Evolutionary conservation across 2,113 vertebrate genomes (phyloP).

Genomic region (Gymnarchus niloticus): DNA sequence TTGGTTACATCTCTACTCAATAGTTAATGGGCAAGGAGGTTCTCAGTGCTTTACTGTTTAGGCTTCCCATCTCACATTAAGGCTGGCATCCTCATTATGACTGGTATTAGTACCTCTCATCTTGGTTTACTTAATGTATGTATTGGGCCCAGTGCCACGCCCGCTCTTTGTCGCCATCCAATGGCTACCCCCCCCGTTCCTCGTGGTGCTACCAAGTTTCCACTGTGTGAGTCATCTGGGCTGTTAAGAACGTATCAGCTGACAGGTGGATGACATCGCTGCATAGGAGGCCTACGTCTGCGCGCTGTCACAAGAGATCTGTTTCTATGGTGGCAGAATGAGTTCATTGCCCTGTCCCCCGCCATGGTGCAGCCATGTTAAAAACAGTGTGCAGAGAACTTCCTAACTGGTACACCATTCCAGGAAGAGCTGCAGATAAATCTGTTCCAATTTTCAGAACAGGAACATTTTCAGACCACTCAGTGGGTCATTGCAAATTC

Average conservation of each 20-base stretch:
- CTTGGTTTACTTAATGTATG: neutral
- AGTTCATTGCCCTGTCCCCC: slow-evolving; percentile 33
- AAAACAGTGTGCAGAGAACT: neutral
- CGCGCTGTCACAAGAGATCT: slow-evolving; percentile 19
- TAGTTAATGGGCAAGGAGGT: neutral
- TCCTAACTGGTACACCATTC: neutral
- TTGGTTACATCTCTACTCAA: neutral
- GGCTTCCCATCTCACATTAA: neutral
- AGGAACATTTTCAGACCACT: neutral
- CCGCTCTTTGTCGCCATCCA: neutral
- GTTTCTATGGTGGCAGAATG: slow-evolving; percentile 39
- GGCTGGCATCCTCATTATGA: neutral
- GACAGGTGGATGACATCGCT: slow-evolving; percentile 39
- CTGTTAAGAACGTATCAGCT: slow-evolving; percentile 22
- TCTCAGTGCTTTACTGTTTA: neutral
- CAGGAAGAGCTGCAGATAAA: neutral
- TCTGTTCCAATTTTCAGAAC: neutral
- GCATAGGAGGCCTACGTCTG: slow-evolving; percentile 24
- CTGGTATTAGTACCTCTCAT: neutral
- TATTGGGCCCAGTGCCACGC: neutral
- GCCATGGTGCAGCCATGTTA: neutral
- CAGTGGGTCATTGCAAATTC: no score
- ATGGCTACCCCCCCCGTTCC: neutral
- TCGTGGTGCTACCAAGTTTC: slow-evolving; percentile 7
- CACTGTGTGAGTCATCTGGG: slow-evolving; percentile 20